Percentiles rank a stretch among this genome's conserved stretches.
Conservation (phyloP, 2,888 invertebrate species). For the Trichopoda pennipes region DNA sequence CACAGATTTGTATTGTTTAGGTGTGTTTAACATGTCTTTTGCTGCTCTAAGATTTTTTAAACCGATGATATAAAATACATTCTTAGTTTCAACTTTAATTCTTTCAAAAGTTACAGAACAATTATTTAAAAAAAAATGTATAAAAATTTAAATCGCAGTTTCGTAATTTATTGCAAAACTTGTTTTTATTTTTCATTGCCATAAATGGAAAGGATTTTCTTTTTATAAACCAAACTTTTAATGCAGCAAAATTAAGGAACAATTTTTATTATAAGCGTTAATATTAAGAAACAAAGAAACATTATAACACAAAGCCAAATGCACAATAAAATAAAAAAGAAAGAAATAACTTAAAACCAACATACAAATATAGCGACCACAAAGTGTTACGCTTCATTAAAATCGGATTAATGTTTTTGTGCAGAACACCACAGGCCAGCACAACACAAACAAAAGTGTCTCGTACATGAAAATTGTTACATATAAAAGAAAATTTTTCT, state of each 20-base stretch:
- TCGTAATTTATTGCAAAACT: background rate
- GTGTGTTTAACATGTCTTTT: too few relatives aligned
- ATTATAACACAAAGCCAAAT: background rate
- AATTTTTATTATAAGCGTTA: slow-evolving; percentile 29
- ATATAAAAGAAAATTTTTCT: slow-evolving; percentile 22
- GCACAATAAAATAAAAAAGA: background rate
- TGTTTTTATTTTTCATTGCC: background rate
- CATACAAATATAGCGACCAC: slow-evolving; percentile 73
- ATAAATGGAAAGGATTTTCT: slow-evolving; percentile 29
- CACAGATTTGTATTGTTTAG: too few relatives aligned
- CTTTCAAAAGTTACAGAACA: too few relatives aligned
- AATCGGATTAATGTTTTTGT: slow-evolving; percentile 78
- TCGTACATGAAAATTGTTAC: slow-evolving; percentile 24
- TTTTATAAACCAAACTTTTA: slow-evolving; percentile 42
- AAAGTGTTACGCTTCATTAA: slow-evolving; percentile 80
- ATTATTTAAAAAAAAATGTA: too few relatives aligned
- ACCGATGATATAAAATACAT: too few relatives aligned
- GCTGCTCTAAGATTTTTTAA: too few relatives aligned
- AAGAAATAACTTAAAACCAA: slow-evolving; percentile 21
- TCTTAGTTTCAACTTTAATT: too few relatives aligned
- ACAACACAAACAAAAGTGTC: slow-evolving; percentile 63
- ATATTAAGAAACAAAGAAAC: slow-evolving; percentile 12
- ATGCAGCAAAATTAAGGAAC: slow-evolving; percentile 12
- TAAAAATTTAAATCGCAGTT: background rate
- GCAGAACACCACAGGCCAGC: slow-evolving; percentile 64